Evolutionary conservation across 2,797 vertebrate species (phyloP).

Genomic region (Perodicticus potto): DNA sequence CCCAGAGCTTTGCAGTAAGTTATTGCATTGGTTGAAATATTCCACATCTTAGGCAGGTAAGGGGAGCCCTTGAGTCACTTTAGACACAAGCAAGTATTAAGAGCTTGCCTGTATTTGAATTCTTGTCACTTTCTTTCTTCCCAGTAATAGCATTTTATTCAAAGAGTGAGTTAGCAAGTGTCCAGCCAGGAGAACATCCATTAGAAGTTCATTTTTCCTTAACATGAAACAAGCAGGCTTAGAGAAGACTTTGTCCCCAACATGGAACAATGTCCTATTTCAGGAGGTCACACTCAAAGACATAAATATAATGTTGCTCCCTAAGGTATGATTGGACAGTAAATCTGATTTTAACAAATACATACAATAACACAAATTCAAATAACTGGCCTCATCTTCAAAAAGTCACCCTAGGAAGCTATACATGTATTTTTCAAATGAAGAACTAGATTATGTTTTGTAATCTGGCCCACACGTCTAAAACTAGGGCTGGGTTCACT

Average conservation of each 20-base stretch:
- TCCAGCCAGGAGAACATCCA: neutral
- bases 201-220: neutral
- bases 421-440: neutral
- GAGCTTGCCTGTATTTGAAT: neutral
- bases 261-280: neutral
- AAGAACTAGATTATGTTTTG: neutral
- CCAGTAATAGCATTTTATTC: neutral
- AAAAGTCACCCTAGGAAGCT: neutral
- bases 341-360: constrained; percentile 14
- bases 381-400: neutral
- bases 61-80: neutral
- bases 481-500: neutral
- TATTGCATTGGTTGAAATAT: neutral
- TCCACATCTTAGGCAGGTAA: neutral
- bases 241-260: neutral
- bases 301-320: neutral
- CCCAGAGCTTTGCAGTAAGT: neutral
- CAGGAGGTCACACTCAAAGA: neutral
- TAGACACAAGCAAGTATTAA: neutral
- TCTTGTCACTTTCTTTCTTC: neutral
- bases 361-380: neutral
- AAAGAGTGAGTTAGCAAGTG: neutral
- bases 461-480: neutral
- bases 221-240: neutral
- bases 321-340: neutral